Conservation (phyloP, 2,113 vertebrate species). For the Ginglymostoma cirratum region DNA sequence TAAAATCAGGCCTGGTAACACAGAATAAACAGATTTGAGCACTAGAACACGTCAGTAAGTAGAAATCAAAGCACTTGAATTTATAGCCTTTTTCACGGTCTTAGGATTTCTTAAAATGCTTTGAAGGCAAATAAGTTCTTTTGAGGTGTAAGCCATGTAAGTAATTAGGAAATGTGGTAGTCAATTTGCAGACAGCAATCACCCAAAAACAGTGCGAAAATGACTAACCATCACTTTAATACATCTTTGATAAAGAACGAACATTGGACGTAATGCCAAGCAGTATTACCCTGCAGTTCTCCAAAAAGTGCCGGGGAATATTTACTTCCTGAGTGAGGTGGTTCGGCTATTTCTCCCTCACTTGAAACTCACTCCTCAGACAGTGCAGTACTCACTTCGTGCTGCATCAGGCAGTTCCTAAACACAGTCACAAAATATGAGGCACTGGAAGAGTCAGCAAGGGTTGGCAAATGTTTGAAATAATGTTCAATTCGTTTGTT, state of each 20-base stretch:
- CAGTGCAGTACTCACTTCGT: neutral
- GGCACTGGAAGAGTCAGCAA: neutral
- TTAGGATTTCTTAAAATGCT: neutral
- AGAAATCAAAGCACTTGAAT: neutral
- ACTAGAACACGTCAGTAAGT: neutral
- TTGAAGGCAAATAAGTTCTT: neutral
- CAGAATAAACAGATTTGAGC: neutral
- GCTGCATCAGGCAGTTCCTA: neutral
- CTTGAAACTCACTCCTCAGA: neutral
- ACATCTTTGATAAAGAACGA: neutral
- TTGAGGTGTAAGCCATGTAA: neutral
- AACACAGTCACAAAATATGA: neutral
- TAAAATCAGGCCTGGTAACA: neutral
- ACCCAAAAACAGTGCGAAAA: neutral
- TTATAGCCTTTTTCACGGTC: neutral
- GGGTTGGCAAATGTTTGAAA: neutral
- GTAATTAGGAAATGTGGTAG: neutral
- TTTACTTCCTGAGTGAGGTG: neutral
- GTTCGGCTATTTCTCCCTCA: neutral
- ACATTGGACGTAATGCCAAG: neutral
- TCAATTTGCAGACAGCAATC: neutral
- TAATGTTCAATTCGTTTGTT: neutral
- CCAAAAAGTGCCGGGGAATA: neutral
- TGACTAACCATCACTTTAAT: neutral
- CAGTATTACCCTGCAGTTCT: neutral